These are phyloP conservation scores for Galeopsomyia nigrocyanea DNA, from an alignment of 2,888 invertebrate genomes.

Conservation along the genomic window DNA sequence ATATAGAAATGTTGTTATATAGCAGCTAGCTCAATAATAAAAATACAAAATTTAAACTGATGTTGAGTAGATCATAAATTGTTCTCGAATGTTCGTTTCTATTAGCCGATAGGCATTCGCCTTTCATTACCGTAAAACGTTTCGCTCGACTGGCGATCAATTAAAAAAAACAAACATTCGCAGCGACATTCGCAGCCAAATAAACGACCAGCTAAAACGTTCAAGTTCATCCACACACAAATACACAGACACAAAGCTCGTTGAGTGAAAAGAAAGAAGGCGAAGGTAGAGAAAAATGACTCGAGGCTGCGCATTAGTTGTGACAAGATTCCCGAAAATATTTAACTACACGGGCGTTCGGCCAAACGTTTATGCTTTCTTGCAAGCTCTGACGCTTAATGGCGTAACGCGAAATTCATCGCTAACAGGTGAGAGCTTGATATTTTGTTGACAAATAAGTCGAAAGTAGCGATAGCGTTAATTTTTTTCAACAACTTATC, in stretches of 20 bases:
- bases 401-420: no score
- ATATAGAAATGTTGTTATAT: not conserved
- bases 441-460: no score
- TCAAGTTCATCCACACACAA: constrained; percentile 18
- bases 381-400: no score
- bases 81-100: no score
- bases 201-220: constrained; percentile 17
- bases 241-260: not conserved
- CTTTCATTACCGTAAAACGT: no score
- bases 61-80: no score
- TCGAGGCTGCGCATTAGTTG: constrained; percentile 50
- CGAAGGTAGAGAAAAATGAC: constrained; percentile 6
- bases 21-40: no score
- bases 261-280: constrained; percentile 10
- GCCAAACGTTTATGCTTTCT: constrained; percentile 30
- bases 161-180: not conserved
- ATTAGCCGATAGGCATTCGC: no score
- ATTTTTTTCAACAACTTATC: no score
- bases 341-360: constrained; percentile 48
- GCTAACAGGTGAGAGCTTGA: no score
- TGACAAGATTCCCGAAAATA: constrained; percentile 61
- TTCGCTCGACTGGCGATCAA: not conserved
- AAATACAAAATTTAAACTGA: no score
- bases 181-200: constrained; percentile 10
- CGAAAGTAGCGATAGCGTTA: no score